Base-by-base conservation (phyloP, 2,113 vertebrate genomes). In the Camelus bactrianus region DNA sequence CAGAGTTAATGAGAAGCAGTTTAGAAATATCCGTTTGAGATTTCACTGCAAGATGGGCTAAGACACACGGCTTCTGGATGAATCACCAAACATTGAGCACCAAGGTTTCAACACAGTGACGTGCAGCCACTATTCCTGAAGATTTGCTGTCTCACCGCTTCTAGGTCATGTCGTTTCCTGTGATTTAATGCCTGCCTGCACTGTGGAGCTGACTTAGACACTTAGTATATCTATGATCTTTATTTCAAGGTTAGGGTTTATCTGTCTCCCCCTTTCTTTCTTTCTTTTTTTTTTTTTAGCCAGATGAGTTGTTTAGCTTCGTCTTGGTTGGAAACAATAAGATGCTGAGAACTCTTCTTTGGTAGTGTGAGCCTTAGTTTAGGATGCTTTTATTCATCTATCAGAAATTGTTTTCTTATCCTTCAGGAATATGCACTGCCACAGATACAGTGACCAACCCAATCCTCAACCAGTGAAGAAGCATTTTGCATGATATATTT, bases 351-450 rank as follows among this genome's bases (percentile, higher is more conserved):
- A 88, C 16, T 62, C n/a, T 6, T 86, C 13, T 93, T 90, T 86
- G 46, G 50, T 80, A 38, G 16, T 52, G 50, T 60, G 19, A 85
- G 4, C 6, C 50, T 93, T 69, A 32, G n/a, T 75, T 72, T 52
- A 92, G 17, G 83, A 62, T 42, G 35, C 7, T 60, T 82, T 83
- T 84, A 88, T 85, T 46, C 6, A 80, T 22, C 22, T 69, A 35
- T 52, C n/a, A 95, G 52, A 81, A 87, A 69, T n/a, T 69, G 67
- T 64, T 95, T 84, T 20, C 56, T 84, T 84, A 67, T 80, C 20
- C 12, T 58, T 89, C 38, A 62, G 56, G 16, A 73, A 88, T 67
- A 82, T 32, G 52, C 28, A 79, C 24, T 26, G 42, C 8, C 54
- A 35, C 42, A 79, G 42, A 15, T 10, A 72, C 72, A 9, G 11